Percentiles rank a stretch among this genome's conserved stretches.
Evolutionary conservation across 2,113 vertebrate species (phyloP).

Genomic region (Hemibagrus wyckioides): DNA sequence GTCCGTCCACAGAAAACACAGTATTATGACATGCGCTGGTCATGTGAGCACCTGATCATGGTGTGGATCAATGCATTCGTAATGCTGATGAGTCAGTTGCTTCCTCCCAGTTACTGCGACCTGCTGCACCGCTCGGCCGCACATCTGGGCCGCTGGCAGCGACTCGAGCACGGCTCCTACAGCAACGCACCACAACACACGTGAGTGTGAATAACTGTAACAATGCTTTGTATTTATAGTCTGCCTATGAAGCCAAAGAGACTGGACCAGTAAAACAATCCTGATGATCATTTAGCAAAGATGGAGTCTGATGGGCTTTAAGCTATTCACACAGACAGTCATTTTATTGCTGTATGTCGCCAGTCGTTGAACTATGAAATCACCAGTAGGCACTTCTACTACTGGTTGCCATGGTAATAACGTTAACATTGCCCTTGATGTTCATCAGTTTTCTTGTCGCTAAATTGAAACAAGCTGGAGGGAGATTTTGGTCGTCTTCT

Average conservation of each 20-base stretch:
- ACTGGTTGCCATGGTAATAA: too few relatives aligned
- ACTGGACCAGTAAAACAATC: background rate
- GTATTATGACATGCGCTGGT: slow-evolving; percentile 99
- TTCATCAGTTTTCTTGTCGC: too few relatives aligned
- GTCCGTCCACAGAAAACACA: slow-evolving; percentile 88
- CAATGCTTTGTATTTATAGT: background rate
- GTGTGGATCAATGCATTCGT: slow-evolving; percentile 99
- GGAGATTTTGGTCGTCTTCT: too few relatives aligned
- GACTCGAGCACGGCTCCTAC: slow-evolving; percentile 93
- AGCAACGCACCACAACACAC: slow-evolving; percentile 96
- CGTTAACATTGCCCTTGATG: too few relatives aligned
- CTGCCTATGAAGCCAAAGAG: background rate
- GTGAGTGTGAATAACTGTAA: slow-evolving; percentile 74
- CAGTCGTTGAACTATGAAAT: too few relatives aligned
- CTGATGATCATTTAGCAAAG: background rate
- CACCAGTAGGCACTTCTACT: too few relatives aligned
- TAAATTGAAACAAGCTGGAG: too few relatives aligned
- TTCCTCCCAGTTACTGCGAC: slow-evolving; percentile 96
- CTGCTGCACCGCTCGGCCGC: slow-evolving; percentile 92
- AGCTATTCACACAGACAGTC: too few relatives aligned
- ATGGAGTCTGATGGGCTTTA: background rate
- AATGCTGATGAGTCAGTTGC: slow-evolving; percentile 95
- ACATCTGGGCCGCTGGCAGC: slow-evolving; percentile 97
- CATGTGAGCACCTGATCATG: slow-evolving; percentile 99
- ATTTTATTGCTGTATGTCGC: too few relatives aligned